Percentiles rank a stretch among this genome's conserved stretches.
phyloP scores from a whole-genome alignment of 2,888 invertebrate species.

The Morpho helenor region DNA sequence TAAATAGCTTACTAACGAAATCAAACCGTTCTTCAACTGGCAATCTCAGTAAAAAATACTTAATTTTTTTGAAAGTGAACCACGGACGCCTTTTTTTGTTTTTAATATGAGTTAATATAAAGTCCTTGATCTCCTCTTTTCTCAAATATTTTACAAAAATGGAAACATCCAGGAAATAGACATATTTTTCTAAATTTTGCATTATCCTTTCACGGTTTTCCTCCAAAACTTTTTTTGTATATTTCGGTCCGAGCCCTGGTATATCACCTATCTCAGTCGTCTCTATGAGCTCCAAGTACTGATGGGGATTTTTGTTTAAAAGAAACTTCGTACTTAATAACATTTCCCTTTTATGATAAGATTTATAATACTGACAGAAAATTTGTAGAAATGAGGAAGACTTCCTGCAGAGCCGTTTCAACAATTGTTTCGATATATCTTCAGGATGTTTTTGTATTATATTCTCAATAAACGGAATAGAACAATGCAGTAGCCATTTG shows the following conservation, averaged over 20 bases:
- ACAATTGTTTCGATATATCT: constrained; percentile 11
- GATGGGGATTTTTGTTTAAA: constrained; percentile 38
- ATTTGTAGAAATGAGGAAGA: constrained; percentile 8
- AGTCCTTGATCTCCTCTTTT: constrained; percentile 42
- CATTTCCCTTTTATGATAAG: constrained; percentile 29
- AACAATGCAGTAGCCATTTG: constrained; percentile 59
- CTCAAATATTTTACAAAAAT: constrained; percentile 51
- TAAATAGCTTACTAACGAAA: constrained; percentile 47
- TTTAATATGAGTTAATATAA: constrained; percentile 38
- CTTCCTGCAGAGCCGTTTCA: constrained; percentile 6
- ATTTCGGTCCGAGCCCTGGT: constrained; percentile 37
- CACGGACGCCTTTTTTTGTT: constrained; percentile 29
- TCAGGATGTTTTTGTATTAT: constrained; percentile 33
- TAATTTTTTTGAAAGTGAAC: constrained; percentile 37
- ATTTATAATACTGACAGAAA: constrained; percentile 15
- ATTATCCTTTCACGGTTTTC: constrained; percentile 41
- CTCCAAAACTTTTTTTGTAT: constrained; percentile 46
- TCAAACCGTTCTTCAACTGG: constrained; percentile 45
- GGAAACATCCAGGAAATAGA: constrained; percentile 36
- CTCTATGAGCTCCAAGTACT: constrained; percentile 43
- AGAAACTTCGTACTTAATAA: constrained; percentile 38
- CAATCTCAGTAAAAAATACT: constrained; percentile 42
- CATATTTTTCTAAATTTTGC: constrained; percentile 44
- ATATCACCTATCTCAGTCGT: constrained; percentile 10
- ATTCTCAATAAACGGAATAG: constrained; percentile 43